These are phyloP conservation scores for Rhizoglyphus robini DNA, from an alignment of 1,140 invertebrate genomes.

Conservation along the genomic window DNA sequence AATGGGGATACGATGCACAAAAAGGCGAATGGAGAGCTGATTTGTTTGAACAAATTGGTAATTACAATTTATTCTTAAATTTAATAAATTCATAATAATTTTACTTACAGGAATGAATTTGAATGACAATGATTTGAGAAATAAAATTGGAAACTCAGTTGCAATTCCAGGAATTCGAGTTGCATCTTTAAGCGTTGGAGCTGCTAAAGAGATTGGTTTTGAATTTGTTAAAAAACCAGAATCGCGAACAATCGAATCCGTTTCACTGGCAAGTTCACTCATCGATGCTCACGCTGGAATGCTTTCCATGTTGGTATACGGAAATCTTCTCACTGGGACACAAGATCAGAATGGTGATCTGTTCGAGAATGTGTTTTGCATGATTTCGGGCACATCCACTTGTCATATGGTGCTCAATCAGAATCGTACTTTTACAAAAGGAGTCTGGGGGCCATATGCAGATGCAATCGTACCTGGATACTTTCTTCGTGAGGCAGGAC, in stretches of 20 bases:
- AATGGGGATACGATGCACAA: conserved; percentile 62
- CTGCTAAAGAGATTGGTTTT: conserved; percentile 29
- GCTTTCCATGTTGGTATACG: conserved; percentile 43
- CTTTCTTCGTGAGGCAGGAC: conserved; percentile 85
- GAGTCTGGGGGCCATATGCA: conserved; percentile 89
- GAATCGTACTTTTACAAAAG: conserved; percentile 30
- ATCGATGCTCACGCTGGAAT: conserved; percentile 92
- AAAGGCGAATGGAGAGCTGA: conserved; percentile 53
- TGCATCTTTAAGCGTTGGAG: neutral
- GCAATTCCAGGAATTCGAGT: neutral
- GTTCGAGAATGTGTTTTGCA: conserved; percentile 20
- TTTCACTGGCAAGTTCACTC: conserved; percentile 66
- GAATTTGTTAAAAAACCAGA: conserved; percentile 44
- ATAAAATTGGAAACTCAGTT: neutral
- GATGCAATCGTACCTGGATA: conserved; percentile 71
- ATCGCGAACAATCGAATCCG: conserved; percentile 30
- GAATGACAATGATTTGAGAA: neutral
- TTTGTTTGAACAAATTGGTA: conserved; percentile 57
- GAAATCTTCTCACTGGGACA: neutral
- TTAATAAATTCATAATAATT: neutral
- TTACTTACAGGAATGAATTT: conserved; percentile 3
- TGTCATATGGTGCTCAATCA: conserved; percentile 77
- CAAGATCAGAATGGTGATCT: neutral
- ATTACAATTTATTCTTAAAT: conserved; percentile 48
- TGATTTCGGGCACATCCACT: conserved; percentile 62